A percentile compares a stretch with the other conserved stretches of the same genome.
phyloP scores from a whole-genome alignment of 1,140 invertebrate genomes.

The Lepidostoma basale region DNA sequence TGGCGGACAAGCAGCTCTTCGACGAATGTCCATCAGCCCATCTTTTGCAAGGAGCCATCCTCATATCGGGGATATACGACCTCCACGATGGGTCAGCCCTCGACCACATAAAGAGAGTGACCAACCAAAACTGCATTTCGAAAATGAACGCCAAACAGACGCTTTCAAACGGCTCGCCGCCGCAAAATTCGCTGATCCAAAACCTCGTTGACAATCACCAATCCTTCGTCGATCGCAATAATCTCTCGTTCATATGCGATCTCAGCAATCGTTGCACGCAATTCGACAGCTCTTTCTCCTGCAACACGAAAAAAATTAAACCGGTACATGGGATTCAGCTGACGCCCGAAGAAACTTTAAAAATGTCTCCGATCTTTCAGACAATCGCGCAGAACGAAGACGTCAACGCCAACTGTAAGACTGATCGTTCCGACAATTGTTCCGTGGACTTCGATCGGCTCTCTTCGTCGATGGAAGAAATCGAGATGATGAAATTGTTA shows the following conservation, averaged over 20 bases:
- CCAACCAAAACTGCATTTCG: background rate
- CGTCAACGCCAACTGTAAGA: background rate
- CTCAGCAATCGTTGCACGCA: background rate
- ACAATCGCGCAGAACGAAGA: background rate
- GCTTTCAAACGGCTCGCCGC: background rate
- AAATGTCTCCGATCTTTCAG: constrained; percentile 18
- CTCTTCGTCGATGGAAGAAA: constrained; percentile 1
- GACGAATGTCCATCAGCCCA: constrained; percentile 11
- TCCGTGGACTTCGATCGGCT: background rate
- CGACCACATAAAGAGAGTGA: background rate
- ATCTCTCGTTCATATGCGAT: constrained; percentile 31
- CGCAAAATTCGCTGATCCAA: background rate
- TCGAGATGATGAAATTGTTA: background rate
- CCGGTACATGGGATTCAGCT: background rate
- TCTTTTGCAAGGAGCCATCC: constrained; percentile 32
- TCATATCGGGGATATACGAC: constrained; percentile 39
- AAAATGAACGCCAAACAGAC: background rate
- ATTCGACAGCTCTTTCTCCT: background rate
- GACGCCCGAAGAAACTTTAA: constrained; percentile 20
- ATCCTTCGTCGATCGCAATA: constrained; percentile 25
- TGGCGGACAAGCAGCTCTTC: constrained; percentile 32
- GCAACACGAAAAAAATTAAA: background rate
- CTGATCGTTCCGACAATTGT: background rate
- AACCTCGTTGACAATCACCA: constrained; percentile 17
- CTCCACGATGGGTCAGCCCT: background rate